phyloP scores from a whole-genome alignment of 2,888 invertebrate genomes.

The Girardia tigrina region DNA sequence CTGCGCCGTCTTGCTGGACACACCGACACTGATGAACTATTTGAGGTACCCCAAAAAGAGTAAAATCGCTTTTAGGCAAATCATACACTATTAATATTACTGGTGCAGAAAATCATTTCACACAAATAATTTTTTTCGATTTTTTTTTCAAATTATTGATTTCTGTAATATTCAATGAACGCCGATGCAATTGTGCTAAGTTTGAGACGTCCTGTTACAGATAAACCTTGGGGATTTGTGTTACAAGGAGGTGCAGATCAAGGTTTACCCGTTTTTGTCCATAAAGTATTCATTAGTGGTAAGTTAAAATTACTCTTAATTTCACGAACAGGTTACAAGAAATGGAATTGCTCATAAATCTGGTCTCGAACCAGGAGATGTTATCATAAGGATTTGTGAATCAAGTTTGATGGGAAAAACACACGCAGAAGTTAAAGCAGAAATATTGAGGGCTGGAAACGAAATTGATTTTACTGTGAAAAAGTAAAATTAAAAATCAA shows the following conservation, averaged over 20 bases:
- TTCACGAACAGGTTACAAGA: constrained; percentile 36
- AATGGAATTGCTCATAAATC: constrained; percentile 37
- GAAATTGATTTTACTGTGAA: constrained; percentile 40
- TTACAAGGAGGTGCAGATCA: constrained; percentile 47
- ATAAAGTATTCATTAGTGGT: constrained; percentile 41
- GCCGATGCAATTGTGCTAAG: constrained; percentile 32
- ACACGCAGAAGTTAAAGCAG: constrained; percentile 40
- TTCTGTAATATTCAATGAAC: background rate
- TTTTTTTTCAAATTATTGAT: background rate
- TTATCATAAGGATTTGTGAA: constrained; percentile 39
- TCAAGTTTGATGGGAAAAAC: constrained; percentile 37
- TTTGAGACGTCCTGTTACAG: constrained; percentile 43
- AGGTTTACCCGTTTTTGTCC: constrained; percentile 44
- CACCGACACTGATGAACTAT: too few relatives aligned
- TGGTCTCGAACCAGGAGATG: constrained; percentile 38
- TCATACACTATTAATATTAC: background rate
- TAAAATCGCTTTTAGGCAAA: background rate
- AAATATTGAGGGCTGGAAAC: constrained; percentile 41
- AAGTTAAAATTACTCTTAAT: constrained; percentile 2
- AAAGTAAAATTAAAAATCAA: constrained; percentile 38
- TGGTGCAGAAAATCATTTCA: background rate
- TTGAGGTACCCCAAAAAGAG: too few relatives aligned
- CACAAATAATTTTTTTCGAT: background rate
- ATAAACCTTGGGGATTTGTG: constrained; percentile 48
- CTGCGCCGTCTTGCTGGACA: too few relatives aligned